A percentile compares a stretch with the other conserved stretches of the same genome.
Conservation (phyloP, 35 echinoderm and acorn worm genomes). For the Apostichopus parvimensis region DNA sequence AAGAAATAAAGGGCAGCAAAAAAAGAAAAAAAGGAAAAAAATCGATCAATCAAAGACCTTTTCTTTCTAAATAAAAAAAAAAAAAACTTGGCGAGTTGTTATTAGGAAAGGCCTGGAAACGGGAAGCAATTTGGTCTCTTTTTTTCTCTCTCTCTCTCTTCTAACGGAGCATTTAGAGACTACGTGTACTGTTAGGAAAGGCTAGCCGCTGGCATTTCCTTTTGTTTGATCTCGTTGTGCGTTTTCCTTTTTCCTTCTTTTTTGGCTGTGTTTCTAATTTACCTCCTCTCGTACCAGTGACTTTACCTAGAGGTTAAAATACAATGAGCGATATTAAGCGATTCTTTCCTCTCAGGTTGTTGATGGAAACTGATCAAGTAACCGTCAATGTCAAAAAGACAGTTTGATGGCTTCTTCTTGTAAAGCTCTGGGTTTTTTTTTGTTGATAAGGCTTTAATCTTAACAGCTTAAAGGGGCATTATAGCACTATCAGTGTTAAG, state of each 20-base stretch:
- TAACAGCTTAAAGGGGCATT: no score
- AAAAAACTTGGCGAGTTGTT: slow-evolving; percentile 43
- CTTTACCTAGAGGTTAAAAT: slow-evolving; percentile 38
- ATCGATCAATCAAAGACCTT: slow-evolving; percentile 59
- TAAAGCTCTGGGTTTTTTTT: no score
- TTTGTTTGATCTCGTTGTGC: slow-evolving; percentile 10
- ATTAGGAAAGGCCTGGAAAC: slow-evolving; percentile 41
- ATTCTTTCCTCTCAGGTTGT: neutral
- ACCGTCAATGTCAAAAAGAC: neutral
- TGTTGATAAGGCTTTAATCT: no score
- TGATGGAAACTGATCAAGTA: neutral
- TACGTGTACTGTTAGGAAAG: slow-evolving; percentile 36
- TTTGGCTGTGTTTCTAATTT: slow-evolving; percentile 49
- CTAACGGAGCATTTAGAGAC: slow-evolving; percentile 41
- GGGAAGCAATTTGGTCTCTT: slow-evolving; percentile 46
- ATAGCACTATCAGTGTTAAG: no score
- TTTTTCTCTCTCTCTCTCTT: neutral
- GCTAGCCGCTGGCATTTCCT: slow-evolving; percentile 17
- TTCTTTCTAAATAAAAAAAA: slow-evolving; percentile 8
- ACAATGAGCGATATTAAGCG: neutral
- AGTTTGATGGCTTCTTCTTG: neutral
- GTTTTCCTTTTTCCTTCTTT: neutral
- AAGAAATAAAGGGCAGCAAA: neutral
- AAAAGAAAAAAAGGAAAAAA: slow-evolving; percentile 4
- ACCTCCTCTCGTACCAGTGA: slow-evolving; percentile 20